Conservation (phyloP, 2,888 invertebrate species). For the Orthosia gothica region DNA sequence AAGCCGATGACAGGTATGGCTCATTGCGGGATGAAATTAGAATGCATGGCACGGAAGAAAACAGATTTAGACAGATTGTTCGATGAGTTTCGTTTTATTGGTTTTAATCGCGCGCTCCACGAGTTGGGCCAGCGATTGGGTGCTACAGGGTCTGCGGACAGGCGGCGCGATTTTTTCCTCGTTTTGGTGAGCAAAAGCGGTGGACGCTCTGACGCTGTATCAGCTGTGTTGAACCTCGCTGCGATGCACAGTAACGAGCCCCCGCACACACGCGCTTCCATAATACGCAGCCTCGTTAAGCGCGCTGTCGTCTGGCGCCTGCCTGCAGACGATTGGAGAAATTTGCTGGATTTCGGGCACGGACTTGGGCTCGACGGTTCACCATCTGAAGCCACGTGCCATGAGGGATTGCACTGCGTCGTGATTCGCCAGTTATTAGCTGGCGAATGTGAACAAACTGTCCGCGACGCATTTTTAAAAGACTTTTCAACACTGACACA, state of each 20-base stretch:
- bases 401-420: conserved; percentile 81
- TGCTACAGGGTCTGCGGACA: conserved; percentile 75
- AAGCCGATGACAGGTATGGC: neutral
- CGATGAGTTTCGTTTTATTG: conserved; percentile 78
- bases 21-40: neutral
- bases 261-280: conserved; percentile 78
- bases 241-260: conserved; percentile 79
- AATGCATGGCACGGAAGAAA: conserved; percentile 54
- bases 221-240: conserved; percentile 75
- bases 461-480: conserved; percentile 72
- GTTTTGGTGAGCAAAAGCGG: conserved; percentile 85
- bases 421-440: conserved; percentile 76
- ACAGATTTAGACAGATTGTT: conserved; percentile 78
- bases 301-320: conserved; percentile 80
- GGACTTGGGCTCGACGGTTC: conserved; percentile 82
- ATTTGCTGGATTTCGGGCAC: conserved; percentile 75
- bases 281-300: conserved; percentile 82
- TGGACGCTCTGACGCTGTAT: conserved; percentile 73
- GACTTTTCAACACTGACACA: conserved; percentile 76
- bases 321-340: conserved; percentile 74
- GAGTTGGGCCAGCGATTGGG: conserved; percentile 76
- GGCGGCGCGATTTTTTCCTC: conserved; percentile 80
- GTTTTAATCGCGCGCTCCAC: conserved; percentile 77
- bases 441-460: conserved; percentile 53
- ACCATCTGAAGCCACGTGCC: conserved; percentile 72